Conservation (phyloP, 2,888 invertebrate species). For the Caenorhabditis imperialis region DNA sequence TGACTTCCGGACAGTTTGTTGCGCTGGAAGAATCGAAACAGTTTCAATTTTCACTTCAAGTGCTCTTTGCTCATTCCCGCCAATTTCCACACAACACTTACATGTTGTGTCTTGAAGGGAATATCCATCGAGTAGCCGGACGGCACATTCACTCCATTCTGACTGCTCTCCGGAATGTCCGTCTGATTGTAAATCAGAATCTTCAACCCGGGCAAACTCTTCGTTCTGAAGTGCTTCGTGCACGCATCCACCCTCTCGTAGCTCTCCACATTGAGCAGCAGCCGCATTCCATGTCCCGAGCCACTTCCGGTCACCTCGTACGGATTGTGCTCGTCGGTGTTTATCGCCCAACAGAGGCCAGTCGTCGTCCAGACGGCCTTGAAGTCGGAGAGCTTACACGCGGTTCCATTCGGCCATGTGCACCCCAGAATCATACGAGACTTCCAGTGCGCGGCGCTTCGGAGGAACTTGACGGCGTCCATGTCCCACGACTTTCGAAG, state of each 20-base stretch:
- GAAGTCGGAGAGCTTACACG: slow-evolving; percentile 69
- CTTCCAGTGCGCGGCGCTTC: slow-evolving; percentile 75
- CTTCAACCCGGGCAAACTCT: slow-evolving; percentile 71
- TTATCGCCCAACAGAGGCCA: slow-evolving; percentile 78
- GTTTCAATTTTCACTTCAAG: no score
- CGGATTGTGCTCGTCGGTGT: slow-evolving; percentile 70
- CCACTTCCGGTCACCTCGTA: slow-evolving; percentile 70
- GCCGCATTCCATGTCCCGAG: slow-evolving; percentile 68
- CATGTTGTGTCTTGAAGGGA: slow-evolving; percentile 77
- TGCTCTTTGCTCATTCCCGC: no score
- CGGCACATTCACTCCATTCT: slow-evolving; percentile 77
- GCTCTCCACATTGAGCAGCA: slow-evolving; percentile 75
- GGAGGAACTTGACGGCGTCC: slow-evolving; percentile 75
- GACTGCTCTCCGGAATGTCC: slow-evolving; percentile 71
- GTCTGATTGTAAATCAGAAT: slow-evolving; percentile 77
- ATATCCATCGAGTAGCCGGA: slow-evolving; percentile 77
- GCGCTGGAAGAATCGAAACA: slow-evolving; percentile 62
- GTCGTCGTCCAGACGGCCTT: slow-evolving; percentile 76
- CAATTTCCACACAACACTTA: slow-evolving; percentile 31
- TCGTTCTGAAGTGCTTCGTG: slow-evolving; percentile 71
- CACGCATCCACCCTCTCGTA: slow-evolving; percentile 77
- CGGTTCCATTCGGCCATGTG: slow-evolving; percentile 75
- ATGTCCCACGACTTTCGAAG: slow-evolving; percentile 73
- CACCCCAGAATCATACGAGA: slow-evolving; percentile 74
- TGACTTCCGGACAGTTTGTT: slow-evolving; percentile 71